Base-by-base conservation (phyloP, 2,113 vertebrate species). In the Thunnus maccoyii region DNA sequence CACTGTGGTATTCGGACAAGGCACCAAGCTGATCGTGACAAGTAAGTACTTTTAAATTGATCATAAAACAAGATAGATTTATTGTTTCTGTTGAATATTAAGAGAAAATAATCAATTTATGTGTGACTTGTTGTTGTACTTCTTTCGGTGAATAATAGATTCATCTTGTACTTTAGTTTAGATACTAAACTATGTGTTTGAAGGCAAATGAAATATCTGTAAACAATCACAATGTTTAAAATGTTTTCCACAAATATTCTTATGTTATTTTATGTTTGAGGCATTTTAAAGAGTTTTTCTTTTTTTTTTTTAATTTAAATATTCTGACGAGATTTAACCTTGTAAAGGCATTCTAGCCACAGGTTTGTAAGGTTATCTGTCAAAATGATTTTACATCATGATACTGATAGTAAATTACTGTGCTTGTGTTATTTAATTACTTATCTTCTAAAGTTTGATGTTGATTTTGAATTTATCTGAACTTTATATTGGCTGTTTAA, bases 1-100 rank as follows among this genome's bases (percentile, higher is more conserved):
- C 89, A 92, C 90, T 92, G 93, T 94, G 94, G 92, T 94, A 94
- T 94, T 95, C 63, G 92, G 90, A 78, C 86, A 83, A 90, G 92
- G 93, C 47, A 93, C 91, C 72, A 92, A 92, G 85, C 86, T 93
- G 73, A 84, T 76, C 62, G 89, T 92, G 0, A 85, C 68, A n/a
- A 72, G 92, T 93, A 86, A 92, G 94, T 89, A 13, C 71, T 51
- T 76, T 76, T 74, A 14, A 57, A 52, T 44, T 78, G 22, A 57
- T 61, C 18, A 15, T 22, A 16, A 14, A 36, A 63, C 52, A 5
- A n/a, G 4, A 20, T 0, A 2, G 10, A 25, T 36, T 50, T 20
- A 30, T 17, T 57, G 18, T 32, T 47, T 60, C 15, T 60, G 3
- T 8, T 16, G 4, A 3, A 16, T 18, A 7, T 46, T 9, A 11